Conservation (phyloP, 2,797 vertebrate genomes). For the Microctenopoma lineatum region DNA sequence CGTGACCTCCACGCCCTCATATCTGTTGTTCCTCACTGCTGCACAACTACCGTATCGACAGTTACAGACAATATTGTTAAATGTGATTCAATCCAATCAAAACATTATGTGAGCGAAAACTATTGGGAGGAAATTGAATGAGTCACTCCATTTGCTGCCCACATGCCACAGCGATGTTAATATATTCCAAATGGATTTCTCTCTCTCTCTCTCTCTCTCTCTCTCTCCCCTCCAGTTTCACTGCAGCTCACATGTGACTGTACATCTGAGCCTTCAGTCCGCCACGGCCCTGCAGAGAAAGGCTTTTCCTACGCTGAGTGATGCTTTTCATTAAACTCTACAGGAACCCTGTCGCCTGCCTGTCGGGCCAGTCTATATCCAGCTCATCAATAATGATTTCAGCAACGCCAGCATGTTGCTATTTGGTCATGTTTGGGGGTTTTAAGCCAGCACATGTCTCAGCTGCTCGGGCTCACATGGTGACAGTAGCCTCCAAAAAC, state of each 20-base stretch:
- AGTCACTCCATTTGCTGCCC: slow-evolving; percentile 76
- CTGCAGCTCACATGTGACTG: slow-evolving; percentile 33
- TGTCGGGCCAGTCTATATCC: slow-evolving; percentile 63
- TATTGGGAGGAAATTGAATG: slow-evolving; percentile 70
- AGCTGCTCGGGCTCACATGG: slow-evolving; percentile 27
- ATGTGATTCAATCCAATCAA: slow-evolving; percentile 65
- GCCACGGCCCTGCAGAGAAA: slow-evolving; percentile 51
- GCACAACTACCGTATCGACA: slow-evolving; percentile 59
- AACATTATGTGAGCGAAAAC: slow-evolving; percentile 64
- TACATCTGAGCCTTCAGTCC: slow-evolving; percentile 50
- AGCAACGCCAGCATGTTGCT: slow-evolving; percentile 42
- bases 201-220: neutral
- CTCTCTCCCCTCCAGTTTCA: slow-evolving; percentile 28
- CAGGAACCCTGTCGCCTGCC: slow-evolving; percentile 69
- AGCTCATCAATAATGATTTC: slow-evolving; percentile 64
- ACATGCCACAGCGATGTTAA: slow-evolving; percentile 72
- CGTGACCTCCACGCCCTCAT: neutral
- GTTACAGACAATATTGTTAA: slow-evolving; percentile 61
- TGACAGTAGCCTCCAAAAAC: slow-evolving; percentile 20
- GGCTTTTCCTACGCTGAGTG: slow-evolving; percentile 45
- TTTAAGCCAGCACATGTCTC: slow-evolving; percentile 16
- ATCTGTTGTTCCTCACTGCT: slow-evolving; percentile 20
- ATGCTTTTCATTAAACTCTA: slow-evolving; percentile 75
- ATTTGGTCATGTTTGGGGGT: slow-evolving; percentile 35
- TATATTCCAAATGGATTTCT: slow-evolving; percentile 71